Evolutionary conservation across 92 coral and sea anemone genomes (phyloP), one percentile per base, ranked within the genome.

Genomic region (Porites divaricata): DNA sequence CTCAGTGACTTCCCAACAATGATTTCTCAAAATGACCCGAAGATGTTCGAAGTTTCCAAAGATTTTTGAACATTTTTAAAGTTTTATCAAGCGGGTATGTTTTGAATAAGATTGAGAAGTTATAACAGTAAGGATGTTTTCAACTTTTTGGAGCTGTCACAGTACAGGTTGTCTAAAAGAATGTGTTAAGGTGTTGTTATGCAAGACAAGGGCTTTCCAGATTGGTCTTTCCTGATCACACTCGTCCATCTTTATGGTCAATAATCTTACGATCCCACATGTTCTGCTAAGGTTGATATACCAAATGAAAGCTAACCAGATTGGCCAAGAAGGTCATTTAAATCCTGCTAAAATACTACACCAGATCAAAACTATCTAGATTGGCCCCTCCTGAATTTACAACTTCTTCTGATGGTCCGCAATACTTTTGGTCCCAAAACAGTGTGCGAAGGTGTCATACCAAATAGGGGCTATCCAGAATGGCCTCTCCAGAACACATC

Each of bases 221-320:
- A 70, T 92, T 93, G 28, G 98, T 96, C 16, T 98, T 91, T n/a
- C 98, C 92, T 78, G 98, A 95, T 17, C 98, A 89, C 72, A 96
- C 99, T 9, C 99, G 97, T 26, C 99, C 99, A 52, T 96, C 99
- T 74, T 95, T 92, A 70, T 96, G 99, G 26, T 77, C 88, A 12
- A 89, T 80, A 68, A 94, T 91, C 85, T 94, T 96, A 35, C 4
- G 24, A 96, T 96, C 17, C 98, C 45, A 35, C 45, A 35, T 35
- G 45, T 35, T 35, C 5, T 0, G 45, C 45, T 4, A 35, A 35
- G 45, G 7, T 4, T 35, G 45, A 35, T 35, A 35, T 4, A 35
- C 45, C 45, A 4, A 63, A 63, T 63, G 22, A 6, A 20, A 63
- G 4, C 14, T 63, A 22, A 17, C 17, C 19, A 63, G 67, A 63